phyloP scores from a whole-genome alignment of 2,113 vertebrate species.

The Ammodytes dubius region DNA sequence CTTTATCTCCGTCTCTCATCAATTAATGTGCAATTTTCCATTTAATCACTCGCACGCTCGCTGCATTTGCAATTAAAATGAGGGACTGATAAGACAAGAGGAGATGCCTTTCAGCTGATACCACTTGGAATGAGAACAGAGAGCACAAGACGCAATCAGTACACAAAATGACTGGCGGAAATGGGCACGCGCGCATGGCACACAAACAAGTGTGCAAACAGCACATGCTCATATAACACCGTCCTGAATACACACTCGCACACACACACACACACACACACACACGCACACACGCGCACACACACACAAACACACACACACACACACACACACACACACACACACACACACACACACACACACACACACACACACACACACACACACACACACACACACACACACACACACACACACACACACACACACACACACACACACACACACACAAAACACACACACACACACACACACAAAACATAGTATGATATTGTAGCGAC shows the following conservation, averaged over 20 bases:
- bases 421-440: too few relatives aligned
- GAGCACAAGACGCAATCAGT: conserved; percentile 80
- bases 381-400: too few relatives aligned
- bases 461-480: too few relatives aligned
- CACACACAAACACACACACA: conserved; percentile 14
- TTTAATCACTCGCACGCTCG: conserved; percentile 87
- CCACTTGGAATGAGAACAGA: conserved; percentile 84
- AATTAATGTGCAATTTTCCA: conserved; percentile 91
- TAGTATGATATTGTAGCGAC: too few relatives aligned
- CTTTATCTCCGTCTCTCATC: conserved; percentile 89
- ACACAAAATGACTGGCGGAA: conserved; percentile 74
- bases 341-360: too few relatives aligned
- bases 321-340: conserved; percentile 7
- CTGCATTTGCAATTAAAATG: conserved; percentile 90
- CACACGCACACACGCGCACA: conserved; percentile 16
- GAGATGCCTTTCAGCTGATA: conserved; percentile 89
- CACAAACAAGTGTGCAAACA: conserved; percentile 65
- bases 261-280: conserved; percentile 1
- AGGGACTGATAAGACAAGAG: conserved; percentile 82
- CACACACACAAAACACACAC: too few relatives aligned
- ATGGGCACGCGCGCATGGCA: conserved; percentile 56
- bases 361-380: too few relatives aligned
- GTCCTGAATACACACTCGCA: conserved; percentile 17
- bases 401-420: too few relatives aligned
- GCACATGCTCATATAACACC: conserved; percentile 27